phyloP scores from a whole-genome alignment of 2,888 invertebrate species.

The Apamea monoglypha region DNA sequence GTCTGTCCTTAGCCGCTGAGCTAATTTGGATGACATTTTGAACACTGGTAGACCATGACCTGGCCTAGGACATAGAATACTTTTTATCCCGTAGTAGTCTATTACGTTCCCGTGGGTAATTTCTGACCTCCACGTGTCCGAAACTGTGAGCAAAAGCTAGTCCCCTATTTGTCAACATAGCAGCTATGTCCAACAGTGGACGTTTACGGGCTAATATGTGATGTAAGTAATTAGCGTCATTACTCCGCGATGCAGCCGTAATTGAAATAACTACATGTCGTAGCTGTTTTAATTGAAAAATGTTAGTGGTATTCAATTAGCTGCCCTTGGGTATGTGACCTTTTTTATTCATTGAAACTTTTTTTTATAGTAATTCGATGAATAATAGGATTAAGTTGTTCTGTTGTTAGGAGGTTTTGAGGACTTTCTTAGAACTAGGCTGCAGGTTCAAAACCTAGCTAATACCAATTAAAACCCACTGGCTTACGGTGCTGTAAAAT shows the following conservation, averaged over 20 bases:
- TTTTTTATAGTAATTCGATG: not conserved
- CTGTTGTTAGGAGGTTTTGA: not conserved
- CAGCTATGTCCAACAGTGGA: not conserved
- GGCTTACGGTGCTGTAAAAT: not conserved
- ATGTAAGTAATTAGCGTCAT: slow-evolving; percentile 6
- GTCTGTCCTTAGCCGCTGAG: not conserved
- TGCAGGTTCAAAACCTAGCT: not conserved
- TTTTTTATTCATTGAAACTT: not conserved
- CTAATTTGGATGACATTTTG: not conserved
- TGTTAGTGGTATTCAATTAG: slow-evolving; percentile 11
- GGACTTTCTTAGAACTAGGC: not conserved
- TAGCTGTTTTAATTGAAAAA: slow-evolving; percentile 23
- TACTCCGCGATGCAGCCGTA: not conserved
- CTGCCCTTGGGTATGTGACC: not conserved
- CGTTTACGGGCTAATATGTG: not conserved
- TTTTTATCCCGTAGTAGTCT: not conserved
- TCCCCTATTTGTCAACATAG: not conserved
- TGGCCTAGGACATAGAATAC: not conserved
- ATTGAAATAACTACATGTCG: slow-evolving; percentile 11
- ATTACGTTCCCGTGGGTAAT: not conserved
- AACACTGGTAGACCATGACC: not conserved
- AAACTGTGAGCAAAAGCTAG: no score
- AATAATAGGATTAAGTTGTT: not conserved
- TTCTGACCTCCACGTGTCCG: not conserved
- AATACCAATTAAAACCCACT: not conserved